Base-by-base conservation (phyloP, 2,888 invertebrate species). In the Colostygia pectinataria region DNA sequence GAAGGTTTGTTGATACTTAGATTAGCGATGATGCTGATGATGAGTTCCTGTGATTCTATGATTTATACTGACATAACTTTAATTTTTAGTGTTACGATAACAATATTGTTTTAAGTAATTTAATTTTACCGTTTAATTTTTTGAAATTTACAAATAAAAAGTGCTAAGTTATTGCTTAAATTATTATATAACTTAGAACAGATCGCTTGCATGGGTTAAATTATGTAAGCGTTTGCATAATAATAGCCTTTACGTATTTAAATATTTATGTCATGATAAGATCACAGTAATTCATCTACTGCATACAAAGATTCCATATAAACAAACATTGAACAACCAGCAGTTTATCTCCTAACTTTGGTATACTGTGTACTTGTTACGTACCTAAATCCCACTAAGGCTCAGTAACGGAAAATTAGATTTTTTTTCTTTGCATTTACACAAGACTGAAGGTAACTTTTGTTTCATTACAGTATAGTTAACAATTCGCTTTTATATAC, bases 321-420 rank as follows among this genome's bases (percentile, higher is more conserved):
- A 63, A 63, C 59, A 57, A 74, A 77, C 69, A 75, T 63, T 70
- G 65, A 69, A 74, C 71, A 73, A 73, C 75, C 80, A 74, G 72
- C 72, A 77, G 80, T 84, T 82, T 87, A 88, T 79, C 76, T 75
- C 68, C 89, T 91, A 91, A 83, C 90, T 91, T 91, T 91, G 90
- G 90, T 91, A 90, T 90, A 88, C 89, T 82, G 83, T 83, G 81
- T 82, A 82, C 78, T 20, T 73, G 72, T 75, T 69, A 77, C 69
- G 66, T 71, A 76, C 70, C 69, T 74, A 77, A 74, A 66, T 73
- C 77, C 77, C 76, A 68, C 77, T 77, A 73, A 53, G 77, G 71
- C 66, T 74, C 74, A 71, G 74, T 72, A 41, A 36, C 46, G 67
- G 72, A 73, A 61, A 53, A 55, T 53, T 36, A 49, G 41, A 44